Percentiles rank a stretch among this genome's conserved stretches.
Conservation (phyloP, 2,113 vertebrate species). For the Zapus hudsonius region DNA sequence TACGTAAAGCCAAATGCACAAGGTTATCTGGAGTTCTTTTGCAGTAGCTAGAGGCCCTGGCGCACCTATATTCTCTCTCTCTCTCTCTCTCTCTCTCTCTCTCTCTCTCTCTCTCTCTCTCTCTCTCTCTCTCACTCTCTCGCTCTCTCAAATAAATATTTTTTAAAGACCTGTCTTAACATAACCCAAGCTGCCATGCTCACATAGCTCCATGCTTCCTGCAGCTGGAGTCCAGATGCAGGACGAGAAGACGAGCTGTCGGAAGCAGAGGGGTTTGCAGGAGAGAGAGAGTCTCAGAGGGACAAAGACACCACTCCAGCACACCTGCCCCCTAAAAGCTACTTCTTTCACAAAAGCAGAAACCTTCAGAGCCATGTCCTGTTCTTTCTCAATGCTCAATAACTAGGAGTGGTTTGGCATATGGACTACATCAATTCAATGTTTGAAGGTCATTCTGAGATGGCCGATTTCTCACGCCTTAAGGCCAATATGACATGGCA, state of each 20-base stretch:
- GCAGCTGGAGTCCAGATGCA: neutral
- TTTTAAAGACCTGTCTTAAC: neutral
- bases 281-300: neutral
- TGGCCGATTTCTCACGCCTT: neutral
- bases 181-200: neutral
- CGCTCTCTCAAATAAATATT: no score
- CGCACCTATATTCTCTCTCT: no score
- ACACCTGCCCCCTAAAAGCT: neutral
- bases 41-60: no score
- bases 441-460: neutral
- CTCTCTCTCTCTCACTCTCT: no score
- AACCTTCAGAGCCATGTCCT: neutral
- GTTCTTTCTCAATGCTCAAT: neutral
- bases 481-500: neutral
- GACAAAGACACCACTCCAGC: neutral
- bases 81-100: no score
- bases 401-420: neutral
- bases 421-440: neutral
- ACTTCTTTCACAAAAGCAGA: neutral
- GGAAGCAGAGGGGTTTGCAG: neutral
- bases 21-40: no score
- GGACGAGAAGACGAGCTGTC: accelerated
- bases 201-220: no score
- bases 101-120: no score
- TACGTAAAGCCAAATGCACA: no score